Base-by-base conservation (phyloP, 2,797 vertebrate genomes). In the Muraenolepis orangiensis region DNA sequence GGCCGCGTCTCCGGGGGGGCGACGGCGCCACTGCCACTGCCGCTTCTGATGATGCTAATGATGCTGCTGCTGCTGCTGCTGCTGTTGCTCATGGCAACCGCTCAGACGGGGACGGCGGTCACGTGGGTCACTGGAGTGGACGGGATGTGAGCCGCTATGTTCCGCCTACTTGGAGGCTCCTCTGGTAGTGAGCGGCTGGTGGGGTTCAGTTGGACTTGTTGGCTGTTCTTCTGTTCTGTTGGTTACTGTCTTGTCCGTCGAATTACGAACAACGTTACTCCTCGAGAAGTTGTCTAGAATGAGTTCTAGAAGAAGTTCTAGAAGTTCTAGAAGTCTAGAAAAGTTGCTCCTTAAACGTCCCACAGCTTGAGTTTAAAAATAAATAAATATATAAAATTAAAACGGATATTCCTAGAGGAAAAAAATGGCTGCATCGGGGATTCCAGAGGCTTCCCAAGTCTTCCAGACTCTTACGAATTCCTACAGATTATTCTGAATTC, bases 11-110 rank as follows among this genome's bases (percentile, higher is more conserved):
- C 87, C 78, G 76, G 80, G 2, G 79, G 72, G 84, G 40, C n/a
- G n/a, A n/a, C n/a, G n/a, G n/a, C n/a, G n/a, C n/a, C n/a, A n/a
- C n/a, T 34, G 69, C 73, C 2, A 81, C 18, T 14, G 83, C 6
- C 28, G 70, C 78, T 76, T 2, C 84, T 81, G 1, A 78, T 10
- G 11, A 78, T 78, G 7, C 85, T 91, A 92, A 93, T 94, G n/a
- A n/a, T n/a, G n/a, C n/a, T 34, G 69, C 73, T 2, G 82, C 18
- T 14, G 83, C 6, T 29, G 70, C 78, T 76, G 3, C 84, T 81
- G 1, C 80, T 10, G 11, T 79, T 78, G 7, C 85, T 91, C 93
- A 93, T 94, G n/a, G 26, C 69, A 11, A 29, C 23, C 13, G 29
- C 42, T 16, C 23, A 11, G 64, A 18, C 2, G 18, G 67, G 1